Percentiles rank a stretch among this genome's conserved stretches.
phyloP scores from a whole-genome alignment of 2,113 vertebrate genomes.

The Halichoerus grypus region DNA sequence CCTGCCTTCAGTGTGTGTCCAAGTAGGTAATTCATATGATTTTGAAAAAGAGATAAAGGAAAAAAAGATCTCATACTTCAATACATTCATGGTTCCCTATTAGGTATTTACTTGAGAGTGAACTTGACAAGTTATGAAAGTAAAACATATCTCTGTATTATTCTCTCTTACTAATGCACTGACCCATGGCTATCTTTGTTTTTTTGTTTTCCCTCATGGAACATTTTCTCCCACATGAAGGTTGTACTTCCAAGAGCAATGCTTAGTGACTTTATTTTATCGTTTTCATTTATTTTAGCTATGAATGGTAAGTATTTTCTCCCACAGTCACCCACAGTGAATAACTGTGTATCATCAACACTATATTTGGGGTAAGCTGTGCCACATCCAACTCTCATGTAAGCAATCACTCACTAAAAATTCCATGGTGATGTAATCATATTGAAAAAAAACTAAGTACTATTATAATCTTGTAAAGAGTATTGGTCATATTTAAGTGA shows the following conservation, averaged over 20 bases:
- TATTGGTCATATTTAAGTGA: not conserved
- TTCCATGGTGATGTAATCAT: not conserved
- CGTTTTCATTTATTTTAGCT: not conserved
- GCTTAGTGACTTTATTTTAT: not conserved
- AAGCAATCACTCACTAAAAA: not conserved
- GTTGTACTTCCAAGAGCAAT: constrained; percentile 10
- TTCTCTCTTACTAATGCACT: not conserved
- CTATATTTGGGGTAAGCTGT: not conserved
- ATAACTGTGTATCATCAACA: not conserved
- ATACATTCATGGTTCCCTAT: not conserved
- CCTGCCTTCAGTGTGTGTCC: not conserved
- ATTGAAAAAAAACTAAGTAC: not conserved
- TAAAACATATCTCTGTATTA: not conserved
- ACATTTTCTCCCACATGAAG: not conserved
- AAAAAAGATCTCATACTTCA: not conserved
- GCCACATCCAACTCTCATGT: not conserved
- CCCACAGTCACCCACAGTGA: not conserved
- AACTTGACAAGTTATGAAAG: not conserved
- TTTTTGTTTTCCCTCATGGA: constrained; percentile 31
- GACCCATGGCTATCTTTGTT: not conserved
- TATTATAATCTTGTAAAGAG: not conserved
- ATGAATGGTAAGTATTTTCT: not conserved
- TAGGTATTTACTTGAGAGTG: constrained; percentile 21
- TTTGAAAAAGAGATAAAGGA: not conserved
- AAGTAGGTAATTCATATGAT: not conserved